Percentiles rank a stretch among this genome's conserved stretches.
phyloP scores from a whole-genome alignment of 2,113 vertebrate species.

The Panthera tigris region DNA sequence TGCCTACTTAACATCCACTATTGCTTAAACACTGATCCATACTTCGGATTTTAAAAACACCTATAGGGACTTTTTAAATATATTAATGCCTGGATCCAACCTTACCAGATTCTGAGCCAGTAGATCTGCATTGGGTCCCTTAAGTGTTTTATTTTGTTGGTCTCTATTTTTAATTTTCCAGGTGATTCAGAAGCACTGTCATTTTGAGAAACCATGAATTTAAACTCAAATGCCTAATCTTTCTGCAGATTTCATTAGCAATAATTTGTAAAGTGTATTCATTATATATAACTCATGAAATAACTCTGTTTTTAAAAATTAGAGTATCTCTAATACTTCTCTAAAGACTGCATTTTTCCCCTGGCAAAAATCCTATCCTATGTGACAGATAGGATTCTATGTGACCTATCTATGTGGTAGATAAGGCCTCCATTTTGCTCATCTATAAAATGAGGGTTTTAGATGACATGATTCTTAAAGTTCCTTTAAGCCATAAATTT shows the following conservation, averaged over 20 bases:
- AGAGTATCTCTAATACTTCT: not conserved
- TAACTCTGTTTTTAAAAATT: slow-evolving; percentile 12
- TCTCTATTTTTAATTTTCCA: not conserved
- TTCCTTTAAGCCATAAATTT: not conserved
- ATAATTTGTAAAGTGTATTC: not conserved
- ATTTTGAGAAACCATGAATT: not conserved
- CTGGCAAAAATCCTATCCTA: not conserved
- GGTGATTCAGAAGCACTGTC: not conserved
- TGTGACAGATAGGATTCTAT: not conserved
- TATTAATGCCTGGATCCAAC: not conserved
- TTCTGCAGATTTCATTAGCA: not conserved
- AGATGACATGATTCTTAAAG: not conserved
- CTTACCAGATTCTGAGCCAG: not conserved
- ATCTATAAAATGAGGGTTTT: not conserved
- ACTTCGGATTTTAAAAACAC: not conserved
- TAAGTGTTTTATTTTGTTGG: not conserved
- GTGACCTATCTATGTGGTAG: too few relatives aligned
- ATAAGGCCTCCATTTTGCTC: not conserved
- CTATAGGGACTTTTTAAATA: not conserved
- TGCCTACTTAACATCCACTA: not conserved
- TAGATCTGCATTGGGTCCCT: not conserved
- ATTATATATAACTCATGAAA: not conserved
- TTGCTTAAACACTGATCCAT: not conserved
- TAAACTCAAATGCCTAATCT: not conserved
- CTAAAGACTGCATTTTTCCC: not conserved